A percentile compares a stretch with the other conserved stretches of the same genome.
phyloP scores from a whole-genome alignment of 2,888 invertebrate genomes.

The Drosophila vallismaia region DNA sequence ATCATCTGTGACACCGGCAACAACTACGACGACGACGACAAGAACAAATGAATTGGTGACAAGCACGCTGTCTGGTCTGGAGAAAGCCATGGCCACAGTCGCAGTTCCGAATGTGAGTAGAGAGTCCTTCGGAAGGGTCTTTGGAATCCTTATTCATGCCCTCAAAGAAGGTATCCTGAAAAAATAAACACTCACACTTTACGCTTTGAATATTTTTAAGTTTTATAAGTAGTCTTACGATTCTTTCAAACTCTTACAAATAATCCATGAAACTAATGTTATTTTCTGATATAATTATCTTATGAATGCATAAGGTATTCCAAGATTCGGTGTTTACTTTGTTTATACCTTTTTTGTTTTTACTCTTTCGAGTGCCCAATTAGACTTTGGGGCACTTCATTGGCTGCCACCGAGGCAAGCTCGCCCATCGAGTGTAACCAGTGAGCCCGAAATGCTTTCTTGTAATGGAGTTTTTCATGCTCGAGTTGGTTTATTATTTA shows the following conservation, averaged over 20 bases:
- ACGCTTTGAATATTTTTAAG: neutral
- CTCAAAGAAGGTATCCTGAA: neutral
- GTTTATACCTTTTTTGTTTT: neutral
- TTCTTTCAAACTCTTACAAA: neutral
- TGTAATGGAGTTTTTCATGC: conserved; percentile 64
- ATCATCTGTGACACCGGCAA: conserved; percentile 23
- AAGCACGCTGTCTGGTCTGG: conserved; percentile 48
- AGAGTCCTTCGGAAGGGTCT: conserved; percentile 3
- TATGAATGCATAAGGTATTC: neutral
- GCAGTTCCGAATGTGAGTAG: conserved; percentile 65
- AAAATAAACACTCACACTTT: neutral
- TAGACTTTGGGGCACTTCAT: conserved; percentile 48
- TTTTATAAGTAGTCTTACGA: neutral
- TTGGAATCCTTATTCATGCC: conserved; percentile 4
- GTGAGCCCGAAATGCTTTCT: conserved; percentile 42
- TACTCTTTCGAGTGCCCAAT: conserved; percentile 37
- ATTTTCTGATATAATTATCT: neutral
- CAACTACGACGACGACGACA: conserved; percentile 45
- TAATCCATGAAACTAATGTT: neutral
- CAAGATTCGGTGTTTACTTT: neutral
- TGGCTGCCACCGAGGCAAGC: conserved; percentile 10
- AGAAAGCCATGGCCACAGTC: conserved; percentile 47
- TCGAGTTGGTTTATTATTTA: conserved; percentile 61
- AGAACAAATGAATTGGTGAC: conserved; percentile 59
- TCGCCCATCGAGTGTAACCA: neutral